These are phyloP conservation scores for Cephonodes hylas DNA, from an alignment of 2,888 invertebrate genomes.

Conservation along the genomic window DNA sequence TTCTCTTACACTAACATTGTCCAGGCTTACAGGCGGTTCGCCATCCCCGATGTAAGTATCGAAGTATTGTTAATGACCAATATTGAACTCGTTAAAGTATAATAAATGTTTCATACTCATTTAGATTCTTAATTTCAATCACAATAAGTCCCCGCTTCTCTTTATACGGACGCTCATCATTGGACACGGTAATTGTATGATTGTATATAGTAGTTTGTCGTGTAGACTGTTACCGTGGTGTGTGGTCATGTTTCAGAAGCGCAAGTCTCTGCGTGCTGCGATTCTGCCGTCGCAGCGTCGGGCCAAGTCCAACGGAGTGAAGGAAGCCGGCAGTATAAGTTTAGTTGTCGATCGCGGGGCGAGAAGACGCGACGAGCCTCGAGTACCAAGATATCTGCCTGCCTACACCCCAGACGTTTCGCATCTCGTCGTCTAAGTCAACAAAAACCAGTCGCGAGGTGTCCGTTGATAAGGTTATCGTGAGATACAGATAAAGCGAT, in stretches of 20 bases:
- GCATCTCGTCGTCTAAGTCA: slow-evolving; percentile 85
- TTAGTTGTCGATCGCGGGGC: slow-evolving; percentile 87
- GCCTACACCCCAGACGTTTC: slow-evolving; percentile 91
- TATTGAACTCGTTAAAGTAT: slow-evolving; percentile 45
- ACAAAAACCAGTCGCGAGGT: not conserved
- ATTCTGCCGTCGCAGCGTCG: slow-evolving; percentile 89
- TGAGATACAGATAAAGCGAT: not conserved
- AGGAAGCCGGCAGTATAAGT: slow-evolving; percentile 90
- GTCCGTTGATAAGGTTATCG: not conserved
- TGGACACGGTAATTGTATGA: slow-evolving; percentile 45
- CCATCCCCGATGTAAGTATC: slow-evolving; percentile 47
- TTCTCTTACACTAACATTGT: not conserved
- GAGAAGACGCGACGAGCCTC: slow-evolving; percentile 84
- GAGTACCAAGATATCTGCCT: slow-evolving; percentile 86
- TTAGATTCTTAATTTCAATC: slow-evolving; percentile 62
- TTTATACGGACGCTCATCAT: slow-evolving; percentile 43
- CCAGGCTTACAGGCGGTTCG: slow-evolving; percentile 30
- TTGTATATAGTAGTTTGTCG: slow-evolving; percentile 22
- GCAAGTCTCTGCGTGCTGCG: slow-evolving; percentile 91
- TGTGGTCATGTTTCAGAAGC: slow-evolving; percentile 85
- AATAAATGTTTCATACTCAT: slow-evolving; percentile 68
- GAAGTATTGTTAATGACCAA: slow-evolving; percentile 65
- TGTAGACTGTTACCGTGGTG: slow-evolving; percentile 25
- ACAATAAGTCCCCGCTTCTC: slow-evolving; percentile 55
- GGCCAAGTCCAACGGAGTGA: slow-evolving; percentile 89